Evolutionary conservation across 2,797 vertebrate genomes (phyloP).

Genomic region (Kryptolebias ocellatus): DNA sequence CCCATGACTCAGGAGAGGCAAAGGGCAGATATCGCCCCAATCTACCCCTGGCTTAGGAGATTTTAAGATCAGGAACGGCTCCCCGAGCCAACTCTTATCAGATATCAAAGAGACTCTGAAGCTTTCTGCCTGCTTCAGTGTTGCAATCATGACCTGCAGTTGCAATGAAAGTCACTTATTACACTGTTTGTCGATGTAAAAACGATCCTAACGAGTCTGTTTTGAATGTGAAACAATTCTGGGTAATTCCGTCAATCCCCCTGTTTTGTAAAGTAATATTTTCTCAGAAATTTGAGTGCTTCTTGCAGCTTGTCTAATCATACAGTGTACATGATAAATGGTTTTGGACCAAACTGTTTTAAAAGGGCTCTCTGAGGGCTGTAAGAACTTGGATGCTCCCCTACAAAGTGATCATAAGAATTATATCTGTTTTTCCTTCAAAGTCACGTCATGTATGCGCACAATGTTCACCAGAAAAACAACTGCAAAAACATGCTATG

Average conservation of each 20-base stretch:
- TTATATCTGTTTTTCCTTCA: too few relatives aligned
- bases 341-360: not conserved
- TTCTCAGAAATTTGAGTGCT: slow-evolving; percentile 8
- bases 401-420: not conserved
- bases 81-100: slow-evolving; percentile 71
- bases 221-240: slow-evolving; percentile 22
- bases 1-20: slow-evolving; percentile 63
- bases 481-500: too few relatives aligned
- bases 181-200: slow-evolving; percentile 24
- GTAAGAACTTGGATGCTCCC: not conserved
- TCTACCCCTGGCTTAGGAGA: slow-evolving; percentile 75
- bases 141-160: slow-evolving; percentile 59
- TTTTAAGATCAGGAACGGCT: slow-evolving; percentile 78
- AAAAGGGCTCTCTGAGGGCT: not conserved
- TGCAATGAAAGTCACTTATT: slow-evolving; percentile 26
- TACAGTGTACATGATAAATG: not conserved
- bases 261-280: slow-evolving; percentile 20
- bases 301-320: slow-evolving; percentile 1
- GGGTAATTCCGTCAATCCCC: slow-evolving; percentile 24
- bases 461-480: not conserved
- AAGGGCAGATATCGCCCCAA: slow-evolving; percentile 69
- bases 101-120: slow-evolving; percentile 73
- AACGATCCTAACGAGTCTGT: slow-evolving; percentile 14
- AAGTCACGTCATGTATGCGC: not conserved
- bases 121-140: slow-evolving; percentile 32